Evolutionary conservation across 2,888 invertebrate species (phyloP), one percentile per base, ranked within the genome.

Genomic region (Sussaba pulchella): DNA sequence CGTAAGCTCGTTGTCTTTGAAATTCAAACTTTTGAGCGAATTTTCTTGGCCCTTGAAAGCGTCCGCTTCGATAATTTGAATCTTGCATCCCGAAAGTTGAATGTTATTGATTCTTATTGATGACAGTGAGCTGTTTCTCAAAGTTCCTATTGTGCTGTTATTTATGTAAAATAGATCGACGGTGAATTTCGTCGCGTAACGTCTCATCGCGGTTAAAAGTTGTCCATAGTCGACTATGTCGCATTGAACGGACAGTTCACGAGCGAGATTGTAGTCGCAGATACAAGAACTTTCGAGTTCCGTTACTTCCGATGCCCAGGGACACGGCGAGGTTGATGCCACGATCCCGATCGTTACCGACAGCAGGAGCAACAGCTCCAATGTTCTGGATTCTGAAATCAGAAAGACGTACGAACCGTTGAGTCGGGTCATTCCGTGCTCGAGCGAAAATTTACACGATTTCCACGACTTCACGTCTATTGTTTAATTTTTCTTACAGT

Each of bases 101-200:
- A 97, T 94, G 92, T 97, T 98, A 88, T 96, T 95, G 88, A 97
- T 94, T 88, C 94, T 95, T 69, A 97, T 93, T 87, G 95, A 95
- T 31, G 93, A 91, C 87, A 97, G 95, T 82, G 96, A 94, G 82
- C 95, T 94, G 87, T 96, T 95, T 61, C 94, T 94, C 66, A 98
- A 93, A 69, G 93, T 93, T 36, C 94, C 94, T 66, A 98, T 94
- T 39, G 96, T 96, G 67, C 97, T 97, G 93, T 98, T 98, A 93
- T 97, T 97, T 81, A 98, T 94, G 92, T 98, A 98, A 45, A 98
- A 94, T 83, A 98, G 94, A 92, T 98, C 98, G 84, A 98, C 93
- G 64, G 95, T 94, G 17, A 79, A 83, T 71, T 95, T 95, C 84
- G 94, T 93, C 21, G 96, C 94, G 93, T 95, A 95, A 86, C 94